Percentiles rank a stretch among this genome's conserved stretches.
phyloP scores from a whole-genome alignment of 2,113 vertebrate genomes.

The Probosciger aterrimus region DNA sequence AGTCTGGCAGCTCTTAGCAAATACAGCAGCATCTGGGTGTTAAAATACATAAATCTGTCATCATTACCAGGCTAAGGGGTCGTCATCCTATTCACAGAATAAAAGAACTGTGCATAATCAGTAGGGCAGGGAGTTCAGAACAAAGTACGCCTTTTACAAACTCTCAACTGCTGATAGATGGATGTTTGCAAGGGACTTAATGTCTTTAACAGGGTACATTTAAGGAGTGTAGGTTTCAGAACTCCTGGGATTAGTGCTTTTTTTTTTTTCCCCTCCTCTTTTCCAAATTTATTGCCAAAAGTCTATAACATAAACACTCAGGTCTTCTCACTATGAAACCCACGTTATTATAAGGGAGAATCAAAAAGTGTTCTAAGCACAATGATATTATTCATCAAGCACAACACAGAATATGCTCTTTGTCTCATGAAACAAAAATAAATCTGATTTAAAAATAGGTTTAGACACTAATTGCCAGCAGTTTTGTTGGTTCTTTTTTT shows the following conservation, averaged over 20 bases:
- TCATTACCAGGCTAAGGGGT: constrained; percentile 64
- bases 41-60: constrained; percentile 77
- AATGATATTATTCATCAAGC: constrained; percentile 46
- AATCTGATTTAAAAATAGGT: constrained; percentile 8
- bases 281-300: constrained; percentile 68
- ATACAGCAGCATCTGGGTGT: constrained; percentile 65
- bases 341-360: constrained; percentile 5
- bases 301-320: constrained; percentile 42
- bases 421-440: constrained; percentile 7
- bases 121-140: constrained; percentile 70
- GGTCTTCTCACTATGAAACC: constrained; percentile 26
- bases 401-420: not conserved
- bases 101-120: constrained; percentile 70
- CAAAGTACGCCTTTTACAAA: constrained; percentile 70
- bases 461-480: not conserved
- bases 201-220: constrained; percentile 71
- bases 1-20: constrained; percentile 65
- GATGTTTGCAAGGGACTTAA: constrained; percentile 74
- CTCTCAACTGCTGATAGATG: constrained; percentile 70
- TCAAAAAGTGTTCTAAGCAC: constrained; percentile 16
- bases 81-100: constrained; percentile 63
- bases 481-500: not conserved
- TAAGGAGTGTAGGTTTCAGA: constrained; percentile 65
- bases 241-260: constrained; percentile 64
- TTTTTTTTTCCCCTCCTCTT: not conserved